Evolutionary conservation across 2,888 invertebrate genomes (phyloP).

Genomic region (Pyrrhia umbra): DNA sequence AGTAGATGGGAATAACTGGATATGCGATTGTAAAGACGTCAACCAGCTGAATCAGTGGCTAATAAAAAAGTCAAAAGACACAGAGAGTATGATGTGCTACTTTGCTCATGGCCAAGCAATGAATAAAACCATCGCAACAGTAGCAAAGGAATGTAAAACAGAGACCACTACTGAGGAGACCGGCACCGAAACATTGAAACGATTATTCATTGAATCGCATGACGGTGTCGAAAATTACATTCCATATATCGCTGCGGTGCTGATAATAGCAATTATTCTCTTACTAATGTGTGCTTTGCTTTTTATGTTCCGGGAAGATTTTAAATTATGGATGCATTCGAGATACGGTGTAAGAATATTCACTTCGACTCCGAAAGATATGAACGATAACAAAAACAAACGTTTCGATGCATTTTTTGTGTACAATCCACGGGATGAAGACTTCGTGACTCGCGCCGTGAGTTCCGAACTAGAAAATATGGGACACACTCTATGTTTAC

Average conservation of each 20-base stretch:
- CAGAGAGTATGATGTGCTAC: conserved; percentile 92
- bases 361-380: conserved; percentile 90
- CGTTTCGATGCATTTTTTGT: conserved; percentile 97
- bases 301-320: conserved; percentile 94
- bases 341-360: conserved; percentile 94
- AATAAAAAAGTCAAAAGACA: conserved; percentile 91
- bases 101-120: conserved; percentile 88
- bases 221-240: conserved; percentile 93
- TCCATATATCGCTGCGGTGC: conserved; percentile 93
- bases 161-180: conserved; percentile 92
- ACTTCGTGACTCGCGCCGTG: conserved; percentile 92
- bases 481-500: conserved; percentile 91
- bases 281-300: conserved; percentile 92
- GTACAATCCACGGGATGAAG: conserved; percentile 95
- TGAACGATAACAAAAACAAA: conserved; percentile 91
- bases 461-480: conserved; percentile 93
- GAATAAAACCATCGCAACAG: conserved; percentile 87
- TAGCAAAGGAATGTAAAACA: conserved; percentile 90
- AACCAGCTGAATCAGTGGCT: conserved; percentile 93
- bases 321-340: conserved; percentile 94
- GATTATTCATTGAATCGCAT: conserved; percentile 91
- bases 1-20: conserved; percentile 95
- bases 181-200: conserved; percentile 89
- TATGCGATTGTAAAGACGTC: conserved; percentile 94
- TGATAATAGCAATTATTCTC: conserved; percentile 92